A percentile compares a stretch with the other conserved stretches of the same genome.
Conservation (phyloP, 2,797 vertebrate species). For the Syndactyla subalaris region DNA sequence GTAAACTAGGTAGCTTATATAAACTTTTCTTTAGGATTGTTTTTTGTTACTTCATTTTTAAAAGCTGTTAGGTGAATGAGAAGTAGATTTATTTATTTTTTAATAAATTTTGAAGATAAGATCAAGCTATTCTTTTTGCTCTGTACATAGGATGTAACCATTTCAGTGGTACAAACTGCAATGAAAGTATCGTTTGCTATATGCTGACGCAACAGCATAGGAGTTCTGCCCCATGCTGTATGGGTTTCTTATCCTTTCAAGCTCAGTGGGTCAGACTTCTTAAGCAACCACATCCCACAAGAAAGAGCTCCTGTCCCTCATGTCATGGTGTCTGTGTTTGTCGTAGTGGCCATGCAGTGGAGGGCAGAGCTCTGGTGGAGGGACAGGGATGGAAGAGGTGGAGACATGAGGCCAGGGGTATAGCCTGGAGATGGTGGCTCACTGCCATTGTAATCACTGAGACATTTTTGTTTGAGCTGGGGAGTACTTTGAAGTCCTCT, state of each 20-base stretch:
- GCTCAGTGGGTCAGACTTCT: neutral
- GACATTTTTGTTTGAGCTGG: neutral
- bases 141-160: neutral
- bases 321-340: rapidly evolving
- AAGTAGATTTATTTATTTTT: neutral
- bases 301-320: rapidly evolving
- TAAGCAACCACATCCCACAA: neutral
- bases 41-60: neutral
- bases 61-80: neutral
- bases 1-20: neutral
- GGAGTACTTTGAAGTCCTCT: neutral
- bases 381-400: neutral
- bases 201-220: neutral
- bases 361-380: neutral
- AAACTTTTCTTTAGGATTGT: neutral
- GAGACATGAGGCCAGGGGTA: neutral
- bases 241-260: neutral
- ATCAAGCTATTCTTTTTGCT: neutral
- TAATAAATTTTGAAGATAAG: neutral
- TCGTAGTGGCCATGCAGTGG: rapidly evolving
- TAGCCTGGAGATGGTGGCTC: neutral
- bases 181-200: neutral
- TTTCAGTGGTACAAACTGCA: neutral
- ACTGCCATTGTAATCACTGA: neutral
- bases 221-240: neutral